phyloP scores from a whole-genome alignment of 1,140 invertebrate genomes.

The Lepidostoma basale region DNA sequence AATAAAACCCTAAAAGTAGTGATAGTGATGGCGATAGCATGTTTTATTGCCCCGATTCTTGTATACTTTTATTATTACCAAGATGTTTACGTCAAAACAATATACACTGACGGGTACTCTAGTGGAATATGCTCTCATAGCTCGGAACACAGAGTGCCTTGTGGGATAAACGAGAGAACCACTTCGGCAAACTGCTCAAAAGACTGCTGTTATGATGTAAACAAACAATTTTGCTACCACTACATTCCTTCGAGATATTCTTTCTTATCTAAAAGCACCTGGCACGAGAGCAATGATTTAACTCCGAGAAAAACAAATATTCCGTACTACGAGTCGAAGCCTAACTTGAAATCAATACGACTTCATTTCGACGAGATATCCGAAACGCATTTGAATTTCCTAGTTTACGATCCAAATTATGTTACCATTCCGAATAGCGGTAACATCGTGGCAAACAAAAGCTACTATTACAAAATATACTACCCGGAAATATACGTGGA shows the following conservation, averaged over 20 bases:
- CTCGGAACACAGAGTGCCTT: conserved; percentile 14
- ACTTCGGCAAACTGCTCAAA: neutral
- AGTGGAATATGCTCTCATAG: conserved; percentile 31
- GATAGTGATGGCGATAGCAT: conserved; percentile 18
- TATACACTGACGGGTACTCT: conserved; percentile 25
- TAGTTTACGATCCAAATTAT: conserved; percentile 28
- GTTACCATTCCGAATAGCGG: neutral
- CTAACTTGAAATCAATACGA: conserved; percentile 5
- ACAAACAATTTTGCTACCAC: conserved; percentile 33
- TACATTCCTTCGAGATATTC: conserved; percentile 35
- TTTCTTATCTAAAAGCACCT: conserved; percentile 13
- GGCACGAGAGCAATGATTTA: conserved; percentile 6
- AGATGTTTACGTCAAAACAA: neutral
- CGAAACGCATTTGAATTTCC: conserved; percentile 29
- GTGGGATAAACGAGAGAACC: conserved; percentile 2
- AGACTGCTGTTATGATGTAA: conserved; percentile 38
- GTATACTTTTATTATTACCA: conserved; percentile 29
- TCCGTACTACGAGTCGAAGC: neutral
- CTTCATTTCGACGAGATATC: conserved; percentile 26
- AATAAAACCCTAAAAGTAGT: conserved; percentile 32
- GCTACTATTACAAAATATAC: conserved; percentile 30
- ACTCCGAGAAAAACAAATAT: conserved; percentile 9
- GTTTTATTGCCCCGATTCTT: conserved; percentile 15
- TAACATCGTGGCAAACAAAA: neutral
- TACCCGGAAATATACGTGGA: conserved; percentile 37